These are phyloP conservation scores for Macquaria ambigua DNA, from an alignment of 2,113 vertebrate species.

Conservation along the genomic window DNA sequence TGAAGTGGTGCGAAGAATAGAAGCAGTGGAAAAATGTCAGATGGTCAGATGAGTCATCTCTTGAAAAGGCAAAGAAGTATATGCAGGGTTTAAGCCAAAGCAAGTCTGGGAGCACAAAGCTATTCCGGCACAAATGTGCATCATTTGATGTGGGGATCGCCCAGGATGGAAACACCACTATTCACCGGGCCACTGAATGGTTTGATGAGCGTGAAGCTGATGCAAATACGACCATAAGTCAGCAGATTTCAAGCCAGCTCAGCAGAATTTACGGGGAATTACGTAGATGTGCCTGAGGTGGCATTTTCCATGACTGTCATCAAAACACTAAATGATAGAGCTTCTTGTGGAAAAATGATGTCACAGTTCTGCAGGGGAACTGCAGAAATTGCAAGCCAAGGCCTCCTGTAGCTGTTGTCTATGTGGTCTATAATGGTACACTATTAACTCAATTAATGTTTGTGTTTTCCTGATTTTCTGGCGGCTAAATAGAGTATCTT, in stretches of 20 bases:
- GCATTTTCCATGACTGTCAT: constrained; percentile 8
- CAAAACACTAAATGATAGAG: not conserved
- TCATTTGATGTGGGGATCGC: not conserved
- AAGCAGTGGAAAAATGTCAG: constrained; percentile 14
- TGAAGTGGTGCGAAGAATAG: constrained; percentile 18
- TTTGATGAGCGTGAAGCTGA: not conserved
- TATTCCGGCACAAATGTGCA: not conserved
- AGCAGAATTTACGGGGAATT: not conserved
- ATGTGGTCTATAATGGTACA: not conserved
- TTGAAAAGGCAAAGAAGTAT: not conserved
- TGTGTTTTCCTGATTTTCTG: not conserved
- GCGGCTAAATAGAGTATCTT: not conserved
- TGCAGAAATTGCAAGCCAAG: not conserved
- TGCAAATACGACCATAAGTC: not conserved
- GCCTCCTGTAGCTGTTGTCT: not conserved
- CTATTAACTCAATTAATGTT: constrained; percentile 7
- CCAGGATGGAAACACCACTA: not conserved
- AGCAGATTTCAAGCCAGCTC: constrained; percentile 4
- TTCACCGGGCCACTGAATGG: not conserved
- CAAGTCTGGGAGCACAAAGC: not conserved
- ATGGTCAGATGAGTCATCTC: constrained; percentile 33
- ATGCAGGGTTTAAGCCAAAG: constrained; percentile 1
- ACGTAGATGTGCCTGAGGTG: not conserved
- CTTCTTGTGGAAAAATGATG: not conserved
- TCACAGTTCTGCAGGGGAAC: not conserved